Evolutionary conservation across 2,888 invertebrate species (phyloP).

Genomic region (Calameuta idolon): DNA sequence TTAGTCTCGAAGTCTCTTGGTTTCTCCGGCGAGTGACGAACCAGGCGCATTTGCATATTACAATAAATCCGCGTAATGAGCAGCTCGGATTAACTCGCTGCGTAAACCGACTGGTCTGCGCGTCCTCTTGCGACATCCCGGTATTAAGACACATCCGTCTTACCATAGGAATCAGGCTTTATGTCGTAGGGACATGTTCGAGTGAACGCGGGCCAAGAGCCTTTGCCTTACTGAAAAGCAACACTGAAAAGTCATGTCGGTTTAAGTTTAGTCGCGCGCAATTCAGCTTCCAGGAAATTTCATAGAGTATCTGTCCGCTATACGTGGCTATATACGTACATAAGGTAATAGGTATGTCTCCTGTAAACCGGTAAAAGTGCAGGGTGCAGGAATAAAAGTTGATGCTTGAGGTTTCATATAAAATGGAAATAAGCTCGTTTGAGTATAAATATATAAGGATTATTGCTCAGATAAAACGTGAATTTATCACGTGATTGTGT

Average conservation of each 20-base stretch:
- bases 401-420: neutral
- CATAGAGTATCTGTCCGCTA: neutral
- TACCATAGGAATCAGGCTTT: conserved; percentile 5
- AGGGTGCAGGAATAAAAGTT: neutral
- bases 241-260: neutral
- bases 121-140: conserved; percentile 9
- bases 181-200: conserved; percentile 23
- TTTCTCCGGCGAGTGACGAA: conserved; percentile 16
- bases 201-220: conserved; percentile 27
- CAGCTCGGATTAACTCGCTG: conserved; percentile 15
- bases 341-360: neutral
- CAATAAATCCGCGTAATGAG: conserved; percentile 25
- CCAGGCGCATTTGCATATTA: conserved; percentile 22
- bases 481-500: neutral
- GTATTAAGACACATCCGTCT: conserved; percentile 1
- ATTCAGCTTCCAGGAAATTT: neutral
- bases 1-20: conserved; percentile 1
- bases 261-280: neutral
- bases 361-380: neutral
- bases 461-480: neutral
- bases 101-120: neutral
- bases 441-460: neutral
- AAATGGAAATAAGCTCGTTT: neutral
- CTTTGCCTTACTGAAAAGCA: neutral
- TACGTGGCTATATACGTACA: neutral